These are phyloP conservation scores for Resseliella maxima DNA, from an alignment of 2,888 invertebrate species.

Conservation along the genomic window DNA sequence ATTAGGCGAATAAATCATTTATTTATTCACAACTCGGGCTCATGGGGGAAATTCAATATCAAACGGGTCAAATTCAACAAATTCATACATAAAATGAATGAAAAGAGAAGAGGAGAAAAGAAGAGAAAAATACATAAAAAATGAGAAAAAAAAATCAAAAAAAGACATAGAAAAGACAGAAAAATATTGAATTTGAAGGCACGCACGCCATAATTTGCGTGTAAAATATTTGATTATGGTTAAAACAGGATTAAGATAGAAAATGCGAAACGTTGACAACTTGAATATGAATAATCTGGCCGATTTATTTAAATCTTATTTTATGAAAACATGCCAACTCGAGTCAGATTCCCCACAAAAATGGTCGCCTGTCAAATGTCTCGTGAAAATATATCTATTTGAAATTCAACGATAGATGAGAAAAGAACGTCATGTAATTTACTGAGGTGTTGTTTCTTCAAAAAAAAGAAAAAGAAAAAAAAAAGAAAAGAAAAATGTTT, in stretches of 20 bases:
- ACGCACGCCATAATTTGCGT: conserved; percentile 12
- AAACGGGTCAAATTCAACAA: not conserved
- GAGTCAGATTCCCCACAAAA: not conserved
- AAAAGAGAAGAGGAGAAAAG: not conserved
- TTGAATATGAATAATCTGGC: conserved; percentile 1
- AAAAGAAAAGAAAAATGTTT: no score
- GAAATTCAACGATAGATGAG: not conserved
- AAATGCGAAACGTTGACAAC: not conserved
- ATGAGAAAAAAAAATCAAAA: no score
- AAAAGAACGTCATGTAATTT: no score
- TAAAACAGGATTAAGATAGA: not conserved
- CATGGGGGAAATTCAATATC: not conserved
- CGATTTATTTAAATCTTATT: not conserved
- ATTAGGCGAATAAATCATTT: not conserved
- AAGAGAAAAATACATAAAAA: not conserved
- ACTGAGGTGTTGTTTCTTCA: no score
- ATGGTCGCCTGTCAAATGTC: not conserved
- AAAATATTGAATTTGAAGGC: not conserved
- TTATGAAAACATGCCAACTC: conserved; percentile 1
- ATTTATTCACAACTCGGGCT: not conserved
- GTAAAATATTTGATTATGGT: conserved; percentile 14
- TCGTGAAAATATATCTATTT: not conserved
- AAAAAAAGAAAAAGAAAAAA: no score
- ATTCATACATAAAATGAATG: no score
- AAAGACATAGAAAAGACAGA: no score